Evolutionary conservation across 2,797 vertebrate genomes (phyloP).

Genomic region (Myotis findleyi): DNA sequence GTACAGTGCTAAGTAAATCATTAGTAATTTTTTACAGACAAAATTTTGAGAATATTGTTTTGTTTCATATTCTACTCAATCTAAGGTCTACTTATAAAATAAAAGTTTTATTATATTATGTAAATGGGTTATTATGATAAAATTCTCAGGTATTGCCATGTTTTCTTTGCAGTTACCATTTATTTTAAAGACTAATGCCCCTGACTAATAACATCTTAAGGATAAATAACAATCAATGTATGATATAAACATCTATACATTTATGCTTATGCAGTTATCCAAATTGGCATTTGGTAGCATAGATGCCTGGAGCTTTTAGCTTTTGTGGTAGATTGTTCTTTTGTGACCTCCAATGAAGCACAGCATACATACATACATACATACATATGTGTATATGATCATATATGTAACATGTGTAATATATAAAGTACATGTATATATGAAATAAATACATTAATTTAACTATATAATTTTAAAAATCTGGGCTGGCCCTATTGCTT

Average conservation of each 20-base stretch:
- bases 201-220: neutral
- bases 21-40: neutral
- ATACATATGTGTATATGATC: neutral
- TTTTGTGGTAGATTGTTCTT: neutral
- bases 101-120: neutral
- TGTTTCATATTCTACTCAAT: neutral
- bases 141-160: neutral
- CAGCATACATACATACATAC: neutral
- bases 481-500: neutral
- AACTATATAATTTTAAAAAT: neutral
- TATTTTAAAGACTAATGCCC: neutral
- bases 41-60: neutral
- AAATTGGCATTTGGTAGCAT: neutral
- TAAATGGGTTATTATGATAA: neutral
- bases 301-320: neutral
- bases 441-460: neutral
- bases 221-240: neutral
- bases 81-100: neutral
- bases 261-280: neutral
- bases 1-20: neutral
- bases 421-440: neutral
- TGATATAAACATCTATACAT: neutral
- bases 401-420: neutral
- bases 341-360: neutral
- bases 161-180: constrained; percentile 4